These are phyloP conservation scores for Penaeus indicus DNA, from an alignment of 1,140 invertebrate genomes.

Conservation along the genomic window DNA sequence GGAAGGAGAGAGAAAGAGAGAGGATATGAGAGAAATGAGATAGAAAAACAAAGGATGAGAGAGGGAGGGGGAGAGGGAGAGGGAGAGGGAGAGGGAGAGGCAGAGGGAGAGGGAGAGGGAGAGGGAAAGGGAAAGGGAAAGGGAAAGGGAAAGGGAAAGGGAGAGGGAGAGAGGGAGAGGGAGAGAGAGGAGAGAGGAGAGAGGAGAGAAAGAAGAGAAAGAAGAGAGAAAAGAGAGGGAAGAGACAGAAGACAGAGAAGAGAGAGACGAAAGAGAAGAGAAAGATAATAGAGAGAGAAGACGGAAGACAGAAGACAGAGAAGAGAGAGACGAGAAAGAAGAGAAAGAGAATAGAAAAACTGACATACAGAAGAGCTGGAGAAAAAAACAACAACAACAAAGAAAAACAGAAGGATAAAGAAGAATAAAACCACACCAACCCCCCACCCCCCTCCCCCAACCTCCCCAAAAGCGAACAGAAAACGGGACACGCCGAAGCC, in stretches of 20 bases:
- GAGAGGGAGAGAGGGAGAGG: neutral
- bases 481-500: neutral
- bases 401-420: neutral
- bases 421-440: neutral
- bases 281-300: neutral
- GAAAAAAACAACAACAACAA: neutral
- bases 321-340: neutral
- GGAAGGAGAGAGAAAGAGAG: neutral
- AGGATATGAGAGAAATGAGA: neutral
- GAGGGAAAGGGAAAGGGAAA: neutral
- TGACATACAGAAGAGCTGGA: neutral
- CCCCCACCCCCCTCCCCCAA: too few species aligned
- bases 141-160: neutral
- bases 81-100: too few species aligned
- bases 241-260: neutral
- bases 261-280: neutral
- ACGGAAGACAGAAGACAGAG: neutral
- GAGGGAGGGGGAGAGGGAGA: neutral
- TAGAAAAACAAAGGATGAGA: neutral
- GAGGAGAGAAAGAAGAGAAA: neutral
- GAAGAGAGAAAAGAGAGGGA: neutral
- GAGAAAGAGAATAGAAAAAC: neutral
- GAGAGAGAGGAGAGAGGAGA: constrained; percentile 8
- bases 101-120: neutral
- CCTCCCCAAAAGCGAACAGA: neutral